These are phyloP conservation scores for Sussaba pulchella DNA, from an alignment of 2,888 invertebrate genomes.

Conservation along the genomic window DNA sequence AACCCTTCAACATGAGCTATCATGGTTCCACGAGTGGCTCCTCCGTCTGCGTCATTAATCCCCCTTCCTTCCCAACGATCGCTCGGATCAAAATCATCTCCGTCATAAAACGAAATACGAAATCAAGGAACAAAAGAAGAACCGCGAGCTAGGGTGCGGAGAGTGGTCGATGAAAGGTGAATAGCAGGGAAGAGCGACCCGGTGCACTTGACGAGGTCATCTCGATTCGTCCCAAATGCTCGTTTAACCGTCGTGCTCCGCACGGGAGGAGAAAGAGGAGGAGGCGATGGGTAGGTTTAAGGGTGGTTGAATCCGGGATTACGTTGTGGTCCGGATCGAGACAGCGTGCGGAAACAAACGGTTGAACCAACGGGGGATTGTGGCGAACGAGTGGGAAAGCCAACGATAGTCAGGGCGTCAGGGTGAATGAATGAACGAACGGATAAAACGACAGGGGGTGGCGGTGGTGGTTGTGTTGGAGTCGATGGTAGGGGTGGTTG, in stretches of 20 bases:
- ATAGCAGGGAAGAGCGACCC: conserved; percentile 37
- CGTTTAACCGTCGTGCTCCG: conserved; percentile 31
- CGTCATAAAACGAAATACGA: too few species aligned
- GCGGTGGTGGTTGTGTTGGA: conserved; percentile 32
- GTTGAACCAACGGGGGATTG: conserved; percentile 3
- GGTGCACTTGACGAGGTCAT: conserved; percentile 64
- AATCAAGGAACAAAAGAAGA: too few species aligned
- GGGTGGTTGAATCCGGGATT: conserved; percentile 44
- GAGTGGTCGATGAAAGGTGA: neutral
- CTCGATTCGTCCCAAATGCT: conserved; percentile 50
- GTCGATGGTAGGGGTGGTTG: too few species aligned
- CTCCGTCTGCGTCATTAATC: too few species aligned
- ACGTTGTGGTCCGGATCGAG: conserved; percentile 36
- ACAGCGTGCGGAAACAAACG: conserved; percentile 32
- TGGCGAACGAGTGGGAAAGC: conserved; percentile 30
- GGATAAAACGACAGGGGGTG: conserved; percentile 71
- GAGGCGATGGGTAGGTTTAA: too few species aligned
- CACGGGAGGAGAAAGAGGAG: neutral
- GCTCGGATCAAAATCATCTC: too few species aligned
- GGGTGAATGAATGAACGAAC: conserved; percentile 76
- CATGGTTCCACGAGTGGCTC: too few species aligned
- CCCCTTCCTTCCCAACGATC: too few species aligned
- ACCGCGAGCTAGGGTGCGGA: too few species aligned
- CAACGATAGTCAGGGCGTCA: conserved; percentile 53
- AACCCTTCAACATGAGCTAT: too few species aligned